Evolutionary conservation across 2,888 invertebrate species (phyloP).

Genomic region (Alsophila aescularia): DNA sequence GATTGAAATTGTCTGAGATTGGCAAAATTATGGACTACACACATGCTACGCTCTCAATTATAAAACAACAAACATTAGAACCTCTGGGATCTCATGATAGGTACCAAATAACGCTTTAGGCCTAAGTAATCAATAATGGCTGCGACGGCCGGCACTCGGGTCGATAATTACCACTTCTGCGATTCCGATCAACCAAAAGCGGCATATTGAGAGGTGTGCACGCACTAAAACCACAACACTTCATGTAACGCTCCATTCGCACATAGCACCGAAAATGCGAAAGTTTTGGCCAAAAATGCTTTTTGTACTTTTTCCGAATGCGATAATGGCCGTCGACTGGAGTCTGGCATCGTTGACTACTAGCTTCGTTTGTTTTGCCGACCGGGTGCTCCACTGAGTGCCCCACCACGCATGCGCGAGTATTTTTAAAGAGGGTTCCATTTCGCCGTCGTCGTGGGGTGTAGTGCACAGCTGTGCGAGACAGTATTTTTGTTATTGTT

Average conservation of each 20-base stretch:
- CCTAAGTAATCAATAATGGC: conserved; percentile 60
- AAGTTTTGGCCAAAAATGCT: conserved; percentile 38
- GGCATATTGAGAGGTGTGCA: conserved; percentile 63
- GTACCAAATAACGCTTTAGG: conserved; percentile 13
- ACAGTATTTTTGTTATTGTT: conserved; percentile 32
- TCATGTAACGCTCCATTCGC: conserved; percentile 64
- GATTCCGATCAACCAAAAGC: conserved; percentile 66
- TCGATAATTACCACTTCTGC: conserved; percentile 80
- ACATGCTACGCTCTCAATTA: neutral
- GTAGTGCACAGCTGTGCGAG: conserved; percentile 72
- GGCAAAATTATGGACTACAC: neutral
- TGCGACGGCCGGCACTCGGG: conserved; percentile 56
- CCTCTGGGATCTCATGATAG: neutral
- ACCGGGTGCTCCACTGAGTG: conserved; percentile 61
- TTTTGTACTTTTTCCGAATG: conserved; percentile 44
- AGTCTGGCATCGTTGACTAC: conserved; percentile 68
- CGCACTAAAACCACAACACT: conserved; percentile 44
- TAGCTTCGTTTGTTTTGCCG: conserved; percentile 61
- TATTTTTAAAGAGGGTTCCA: conserved; percentile 73
- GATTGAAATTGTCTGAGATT: neutral
- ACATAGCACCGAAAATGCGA: conserved; percentile 56
- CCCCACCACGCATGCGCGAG: conserved; percentile 78
- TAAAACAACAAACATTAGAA: neutral
- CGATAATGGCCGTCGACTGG: conserved; percentile 57
- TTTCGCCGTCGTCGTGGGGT: conserved; percentile 68